A percentile compares a stretch with the other conserved stretches of the same genome.
Conservation (phyloP, 2,888 invertebrate species). For the Drosophila pseudotalamancana region DNA sequence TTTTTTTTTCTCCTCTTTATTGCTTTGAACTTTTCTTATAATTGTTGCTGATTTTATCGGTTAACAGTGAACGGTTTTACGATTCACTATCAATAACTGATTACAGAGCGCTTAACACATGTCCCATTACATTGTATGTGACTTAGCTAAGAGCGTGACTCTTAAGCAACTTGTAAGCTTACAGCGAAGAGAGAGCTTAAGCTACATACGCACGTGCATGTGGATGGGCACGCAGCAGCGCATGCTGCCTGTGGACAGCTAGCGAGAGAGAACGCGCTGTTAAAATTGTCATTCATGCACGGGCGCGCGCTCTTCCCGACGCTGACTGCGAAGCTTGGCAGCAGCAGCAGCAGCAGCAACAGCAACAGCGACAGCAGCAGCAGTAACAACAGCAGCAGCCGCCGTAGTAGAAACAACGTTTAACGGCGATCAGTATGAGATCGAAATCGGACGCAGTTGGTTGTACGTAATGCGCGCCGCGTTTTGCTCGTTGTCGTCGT, state of each 20-base stretch:
- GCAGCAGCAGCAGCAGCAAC: conserved; percentile 27
- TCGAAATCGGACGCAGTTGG: conserved; percentile 72
- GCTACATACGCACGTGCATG: conserved; percentile 63
- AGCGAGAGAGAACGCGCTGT: conserved; percentile 41
- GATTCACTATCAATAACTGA: conserved; percentile 41
- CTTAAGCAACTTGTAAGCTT: conserved; percentile 39
- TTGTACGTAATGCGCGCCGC: conserved; percentile 55
- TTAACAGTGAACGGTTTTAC: conserved; percentile 14
- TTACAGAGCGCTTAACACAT: conserved; percentile 45
- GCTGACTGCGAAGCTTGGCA: conserved; percentile 36
- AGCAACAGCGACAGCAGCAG: conserved; percentile 40
- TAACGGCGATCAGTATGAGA: conserved; percentile 74
- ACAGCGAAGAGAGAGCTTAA: conserved; percentile 43
- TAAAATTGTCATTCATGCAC: conserved; percentile 68
- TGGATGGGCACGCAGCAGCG: conserved; percentile 20
- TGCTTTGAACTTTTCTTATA: not conserved
- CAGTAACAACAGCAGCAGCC: conserved; percentile 35
- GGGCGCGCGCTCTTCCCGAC: conserved; percentile 48
- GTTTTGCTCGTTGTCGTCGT: conserved; percentile 57
- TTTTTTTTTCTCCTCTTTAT: not conserved
- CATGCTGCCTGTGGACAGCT: conserved; percentile 18
- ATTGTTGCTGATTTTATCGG: conserved; percentile 41
- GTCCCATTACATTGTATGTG: conserved; percentile 46
- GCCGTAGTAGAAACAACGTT: conserved; percentile 46
- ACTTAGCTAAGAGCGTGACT: conserved; percentile 12